Base-by-base conservation (phyloP, 2,797 vertebrate genomes). In the Molossus molossus region DNA sequence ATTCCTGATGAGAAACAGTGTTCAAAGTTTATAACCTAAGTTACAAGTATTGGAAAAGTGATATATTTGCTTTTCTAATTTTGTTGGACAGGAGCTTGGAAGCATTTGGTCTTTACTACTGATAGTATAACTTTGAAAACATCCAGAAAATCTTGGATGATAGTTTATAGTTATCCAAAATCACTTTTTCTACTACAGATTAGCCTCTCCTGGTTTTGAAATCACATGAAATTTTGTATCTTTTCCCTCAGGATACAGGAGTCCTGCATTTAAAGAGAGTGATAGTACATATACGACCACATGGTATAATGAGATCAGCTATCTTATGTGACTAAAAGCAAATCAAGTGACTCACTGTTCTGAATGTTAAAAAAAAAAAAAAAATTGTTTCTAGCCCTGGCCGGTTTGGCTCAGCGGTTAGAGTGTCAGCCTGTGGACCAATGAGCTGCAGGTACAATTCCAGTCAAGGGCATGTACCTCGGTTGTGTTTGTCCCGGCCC, bases 121-220 rank as follows among this genome's bases (percentile, higher is more conserved):
- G 33, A 75, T 45, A 58, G 2, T 29, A 37, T 76, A 80, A 45
- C 17, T 91, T 81, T 27, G 20, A 91, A 27, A 93, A 72, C 5
- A 92, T 70, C 6, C 15, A 83, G 55, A 80, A 93, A 67, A 83
- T 87, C 33, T 76, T 85, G 9, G 33, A 6, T 53, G 7, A 58
- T 82, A 73, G 17, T 2, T 69, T 60, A 58, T 65, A 94, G 40
- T 93, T 21, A 40, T 13, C 5, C 18, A 69, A 77, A 76, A 45
- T 40, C 40, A 77, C 21, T 75, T 70, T 73, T 84, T 91, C 40
- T 76, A 80, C 23, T 96, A 55, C 21, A 90, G 9, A 84, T 67
- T 48, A 57, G 57, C 9, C 12, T 64, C 45, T 87, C 17, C 21
- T 90, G 33, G 85, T 82, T 97, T 73, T 94, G 58, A 72, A 90